Percentiles rank a stretch among this genome's conserved stretches.
These are phyloP conservation scores for Drosophila acutilabella DNA, from an alignment of 2,888 invertebrate genomes.

Conservation along the genomic window DNA sequence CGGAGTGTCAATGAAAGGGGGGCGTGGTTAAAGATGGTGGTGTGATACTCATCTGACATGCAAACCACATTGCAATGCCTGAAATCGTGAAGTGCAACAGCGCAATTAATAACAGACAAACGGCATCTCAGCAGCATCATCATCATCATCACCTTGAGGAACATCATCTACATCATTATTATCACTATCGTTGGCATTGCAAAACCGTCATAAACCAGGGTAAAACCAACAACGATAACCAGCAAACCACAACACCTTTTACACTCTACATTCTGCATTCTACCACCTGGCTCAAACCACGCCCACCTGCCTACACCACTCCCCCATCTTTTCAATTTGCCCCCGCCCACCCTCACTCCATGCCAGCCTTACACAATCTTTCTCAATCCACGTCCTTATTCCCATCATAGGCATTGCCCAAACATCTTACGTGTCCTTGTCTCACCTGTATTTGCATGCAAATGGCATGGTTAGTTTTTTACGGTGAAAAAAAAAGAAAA, in stretches of 20 bases:
- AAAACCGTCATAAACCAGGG: conserved; percentile 9
- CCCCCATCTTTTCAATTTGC: neutral
- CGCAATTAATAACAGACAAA: conserved; percentile 68
- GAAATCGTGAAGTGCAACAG: conserved; percentile 66
- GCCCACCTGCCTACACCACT: neutral
- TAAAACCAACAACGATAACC: conserved; percentile 20
- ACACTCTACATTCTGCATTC: neutral
- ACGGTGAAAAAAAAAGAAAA: conserved; percentile 7
- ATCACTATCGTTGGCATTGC: conserved; percentile 18
- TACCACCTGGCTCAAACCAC: no score
- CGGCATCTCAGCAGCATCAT: conserved; percentile 51
- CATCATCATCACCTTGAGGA: conserved; percentile 24
- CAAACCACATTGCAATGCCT: conserved; percentile 49
- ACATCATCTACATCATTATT: conserved; percentile 28
- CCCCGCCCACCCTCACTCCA: neutral
- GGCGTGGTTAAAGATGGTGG: neutral
- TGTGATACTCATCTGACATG: conserved; percentile 46
- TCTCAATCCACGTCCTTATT: neutral
- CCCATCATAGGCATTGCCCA: conserved; percentile 1
- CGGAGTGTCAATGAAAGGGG: neutral
- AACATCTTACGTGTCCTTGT: conserved; percentile 42
- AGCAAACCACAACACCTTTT: conserved; percentile 11
- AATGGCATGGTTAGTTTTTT: conserved; percentile 57
- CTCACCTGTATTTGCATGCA: conserved; percentile 58
- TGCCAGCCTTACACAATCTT: neutral